Conservation (phyloP, 2,113 vertebrate genomes). For the Lonchura striata region DNA sequence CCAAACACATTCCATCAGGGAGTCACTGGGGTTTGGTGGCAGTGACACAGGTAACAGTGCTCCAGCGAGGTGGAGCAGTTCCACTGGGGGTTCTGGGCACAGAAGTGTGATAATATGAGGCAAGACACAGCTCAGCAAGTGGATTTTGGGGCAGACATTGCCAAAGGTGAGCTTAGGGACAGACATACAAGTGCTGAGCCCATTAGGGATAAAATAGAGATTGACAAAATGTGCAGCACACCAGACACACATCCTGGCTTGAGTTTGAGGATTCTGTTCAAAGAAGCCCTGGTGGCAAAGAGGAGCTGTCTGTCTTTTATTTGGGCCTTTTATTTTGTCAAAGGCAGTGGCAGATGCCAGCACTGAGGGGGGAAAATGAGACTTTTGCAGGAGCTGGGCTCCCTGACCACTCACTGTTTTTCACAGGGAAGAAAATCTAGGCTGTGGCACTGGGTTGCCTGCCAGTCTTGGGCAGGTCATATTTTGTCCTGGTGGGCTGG, state of each 20-base stretch:
- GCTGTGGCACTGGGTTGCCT: background rate
- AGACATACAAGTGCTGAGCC: accelerated
- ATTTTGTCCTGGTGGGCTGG: background rate
- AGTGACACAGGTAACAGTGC: accelerated
- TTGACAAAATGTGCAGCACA: background rate
- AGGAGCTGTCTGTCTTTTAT: background rate
- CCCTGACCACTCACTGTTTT: accelerated
- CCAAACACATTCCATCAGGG: background rate
- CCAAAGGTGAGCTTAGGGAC: background rate
- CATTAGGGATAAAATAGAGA: accelerated
- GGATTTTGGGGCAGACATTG: background rate
- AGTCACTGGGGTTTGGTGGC: accelerated
- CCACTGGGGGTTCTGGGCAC: background rate
- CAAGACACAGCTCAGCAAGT: background rate
- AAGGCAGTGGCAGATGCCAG: background rate
- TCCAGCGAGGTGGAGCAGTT: background rate
- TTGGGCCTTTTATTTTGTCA: background rate
- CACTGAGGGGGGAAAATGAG: background rate
- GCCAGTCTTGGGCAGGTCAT: background rate
- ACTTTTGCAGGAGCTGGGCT: accelerated
- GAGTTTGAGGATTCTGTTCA: background rate
- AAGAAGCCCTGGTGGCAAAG: background rate
- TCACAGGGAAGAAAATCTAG: background rate
- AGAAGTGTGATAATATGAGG: background rate
- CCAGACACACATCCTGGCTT: accelerated